Evolutionary conservation across 2,888 invertebrate genomes (phyloP), one percentile per base, ranked within the genome.

Genomic region (Harpagoxenus sublaevis): DNA sequence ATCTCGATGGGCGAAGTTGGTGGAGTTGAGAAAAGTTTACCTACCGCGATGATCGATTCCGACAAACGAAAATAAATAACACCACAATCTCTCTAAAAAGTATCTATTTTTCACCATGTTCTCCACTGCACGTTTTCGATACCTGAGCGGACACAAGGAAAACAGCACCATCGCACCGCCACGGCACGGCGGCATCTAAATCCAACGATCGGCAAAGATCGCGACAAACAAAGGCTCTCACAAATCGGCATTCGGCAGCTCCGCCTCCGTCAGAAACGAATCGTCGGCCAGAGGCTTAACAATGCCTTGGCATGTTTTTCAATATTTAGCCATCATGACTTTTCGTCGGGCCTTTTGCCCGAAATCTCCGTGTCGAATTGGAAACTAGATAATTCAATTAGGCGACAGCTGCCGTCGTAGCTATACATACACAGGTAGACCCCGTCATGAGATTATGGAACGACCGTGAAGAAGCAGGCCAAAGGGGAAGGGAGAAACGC

Each of bases 311-410:
- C 94, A 94, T 95, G 95, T 95, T 95, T 94, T 94, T 95, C 95
- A 94, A 95, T 94, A 95, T 95, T 95, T 94, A 95, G 94, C 94
- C 94, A 93, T 94, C 94, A 94, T 94, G 95, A 94, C 94, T 95
- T 94, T 94, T 94, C 93, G 94, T 92, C 94, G 94, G 91, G 89
- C 91, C 91, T 92, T 92, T 92, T 90, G 92, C 83, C 82, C 91
- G 88, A 94, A 95, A 95, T 95, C 95, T 94, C 94, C 95, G 95
- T 92, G 93, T 94, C 95, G 94, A 95, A 95, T 95, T 93, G 94
- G 92, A 93, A 94, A 94, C 95, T 93, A 94, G 95, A 95, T 95
- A 95, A 94, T 95, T 95, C 95, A 95, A 95, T 95, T 95, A 95
- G 93, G 92, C 90, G 92, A 93, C 94, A 94, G 94, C 94, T 94